phyloP scores from a whole-genome alignment of 2,113 vertebrate species.

The Leucosticte australis region DNA sequence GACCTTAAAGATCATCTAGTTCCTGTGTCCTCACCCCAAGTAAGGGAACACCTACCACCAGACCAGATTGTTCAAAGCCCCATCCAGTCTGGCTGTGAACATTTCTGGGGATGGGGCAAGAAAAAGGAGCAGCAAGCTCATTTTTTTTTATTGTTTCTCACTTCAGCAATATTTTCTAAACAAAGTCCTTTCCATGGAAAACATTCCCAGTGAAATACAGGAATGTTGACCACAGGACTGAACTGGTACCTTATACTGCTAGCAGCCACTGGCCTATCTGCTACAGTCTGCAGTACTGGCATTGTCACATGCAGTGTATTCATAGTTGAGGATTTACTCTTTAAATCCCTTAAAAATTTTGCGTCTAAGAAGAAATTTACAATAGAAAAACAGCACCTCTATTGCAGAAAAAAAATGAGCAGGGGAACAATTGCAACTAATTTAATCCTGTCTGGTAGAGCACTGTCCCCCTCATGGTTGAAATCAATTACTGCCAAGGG shows the following conservation, averaged over 20 bases:
- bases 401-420: background rate
- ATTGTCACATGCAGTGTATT: accelerated
- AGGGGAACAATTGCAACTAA: background rate
- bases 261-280: background rate
- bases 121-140: background rate
- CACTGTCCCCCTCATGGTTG: background rate
- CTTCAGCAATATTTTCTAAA: background rate
- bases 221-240: background rate
- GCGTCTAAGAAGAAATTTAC: background rate
- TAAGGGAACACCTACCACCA: background rate
- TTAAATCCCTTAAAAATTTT: background rate
- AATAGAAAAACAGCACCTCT: background rate
- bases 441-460: background rate
- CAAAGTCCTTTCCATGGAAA: background rate
- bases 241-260: background rate
- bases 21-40: background rate
- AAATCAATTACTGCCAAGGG: background rate
- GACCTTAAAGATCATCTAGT: background rate
- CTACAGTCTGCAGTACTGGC: background rate
- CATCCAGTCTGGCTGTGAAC: background rate
- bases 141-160: background rate
- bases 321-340: background rate
- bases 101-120: background rate
- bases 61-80: background rate
- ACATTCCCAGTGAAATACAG: background rate